Percentiles rank a stretch among this genome's conserved stretches.
Conservation (phyloP, 2,888 invertebrate species). For the Eilema depressum region DNA sequence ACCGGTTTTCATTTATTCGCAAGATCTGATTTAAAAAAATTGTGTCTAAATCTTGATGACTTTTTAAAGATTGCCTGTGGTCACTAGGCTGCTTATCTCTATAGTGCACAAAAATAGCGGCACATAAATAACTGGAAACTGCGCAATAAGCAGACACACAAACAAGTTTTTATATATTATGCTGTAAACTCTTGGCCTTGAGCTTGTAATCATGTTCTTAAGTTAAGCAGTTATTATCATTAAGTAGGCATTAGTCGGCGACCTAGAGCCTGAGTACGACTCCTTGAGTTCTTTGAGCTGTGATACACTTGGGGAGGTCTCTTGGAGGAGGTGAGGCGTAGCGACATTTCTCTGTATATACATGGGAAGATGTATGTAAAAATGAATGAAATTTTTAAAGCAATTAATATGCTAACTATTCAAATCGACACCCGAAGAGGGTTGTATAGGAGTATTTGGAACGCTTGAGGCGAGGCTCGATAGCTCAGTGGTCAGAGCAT, state of each 20-base stretch:
- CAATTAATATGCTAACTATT: too few species aligned
- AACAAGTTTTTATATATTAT: conserved; percentile 10
- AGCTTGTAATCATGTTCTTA: conserved; percentile 2
- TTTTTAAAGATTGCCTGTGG: neutral
- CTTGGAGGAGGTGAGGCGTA: neutral
- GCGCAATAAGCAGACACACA: conserved; percentile 13
- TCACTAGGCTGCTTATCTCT: neutral
- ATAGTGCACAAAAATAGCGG: neutral
- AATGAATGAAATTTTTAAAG: too few species aligned
- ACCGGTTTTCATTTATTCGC: too few species aligned
- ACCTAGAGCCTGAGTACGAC: neutral
- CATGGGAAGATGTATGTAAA: neutral
- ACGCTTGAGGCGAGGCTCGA: too few species aligned
- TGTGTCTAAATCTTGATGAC: too few species aligned
- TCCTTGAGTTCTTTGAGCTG: neutral
- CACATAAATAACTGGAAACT: conserved; percentile 14
- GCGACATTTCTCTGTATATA: neutral
- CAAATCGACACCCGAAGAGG: too few species aligned
- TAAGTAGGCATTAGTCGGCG: neutral
- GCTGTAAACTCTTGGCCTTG: conserved; percentile 16
- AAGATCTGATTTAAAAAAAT: too few species aligned
- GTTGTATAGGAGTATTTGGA: too few species aligned
- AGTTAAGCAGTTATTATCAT: conserved; percentile 7
- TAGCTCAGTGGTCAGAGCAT: too few species aligned
- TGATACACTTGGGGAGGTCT: neutral